Evolutionary conservation across 2,888 invertebrate genomes (phyloP).

Genomic region (Cepaea hortensis): DNA sequence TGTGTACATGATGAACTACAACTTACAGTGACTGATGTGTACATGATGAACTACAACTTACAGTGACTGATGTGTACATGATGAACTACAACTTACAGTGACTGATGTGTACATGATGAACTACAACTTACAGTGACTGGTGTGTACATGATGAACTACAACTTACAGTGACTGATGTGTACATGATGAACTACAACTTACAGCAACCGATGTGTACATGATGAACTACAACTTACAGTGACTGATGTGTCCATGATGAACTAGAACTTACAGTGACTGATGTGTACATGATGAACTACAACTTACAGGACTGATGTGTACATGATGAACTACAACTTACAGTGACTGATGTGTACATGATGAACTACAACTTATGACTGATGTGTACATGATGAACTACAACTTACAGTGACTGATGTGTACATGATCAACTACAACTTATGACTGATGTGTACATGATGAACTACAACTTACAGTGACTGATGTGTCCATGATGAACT

Average conservation of each 20-base stretch:
- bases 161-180: background rate
- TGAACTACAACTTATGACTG: conserved; percentile 1
- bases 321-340: conserved; percentile 19
- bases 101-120: background rate
- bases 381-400: too few relatives aligned
- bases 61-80: conserved; percentile 1
- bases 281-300: background rate
- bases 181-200: conserved; percentile 16
- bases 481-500: too few relatives aligned
- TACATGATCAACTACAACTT: too few relatives aligned
- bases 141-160: background rate
- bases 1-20: background rate
- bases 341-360: background rate
- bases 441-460: too few relatives aligned
- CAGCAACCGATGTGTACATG: background rate
- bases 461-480: too few relatives aligned
- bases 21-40: background rate
- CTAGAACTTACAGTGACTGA: background rate
- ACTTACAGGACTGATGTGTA: conserved; percentile 6
- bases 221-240: background rate
- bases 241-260: conserved; percentile 4
- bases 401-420: too few relatives aligned
- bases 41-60: conserved; percentile 16
- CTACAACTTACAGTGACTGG: background rate
- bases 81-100: background rate